Evolutionary conservation across 2,888 invertebrate genomes (phyloP), one percentile per base, ranked within the genome.

Genomic region (Caradrina kadenii): DNA sequence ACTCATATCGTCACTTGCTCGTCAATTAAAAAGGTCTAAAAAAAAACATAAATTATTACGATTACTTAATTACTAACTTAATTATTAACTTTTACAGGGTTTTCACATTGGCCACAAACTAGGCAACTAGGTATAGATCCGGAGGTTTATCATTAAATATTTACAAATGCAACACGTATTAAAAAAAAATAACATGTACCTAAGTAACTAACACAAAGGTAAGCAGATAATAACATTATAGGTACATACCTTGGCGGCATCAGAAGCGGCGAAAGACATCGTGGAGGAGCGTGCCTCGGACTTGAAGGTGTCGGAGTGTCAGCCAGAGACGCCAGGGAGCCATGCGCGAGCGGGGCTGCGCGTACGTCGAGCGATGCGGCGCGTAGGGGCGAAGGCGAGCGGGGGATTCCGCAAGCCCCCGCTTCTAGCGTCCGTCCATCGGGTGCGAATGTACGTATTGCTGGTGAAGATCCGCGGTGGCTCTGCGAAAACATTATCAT

Each of bases 401-500:
- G 93, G 0, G 96, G 96, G 94, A 97, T 39, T 94, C 97, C 81
- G 94, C 97, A 87, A 94, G 92, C 82, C 73, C 95, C 93, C 64
- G 94, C 96, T 76, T 96, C 96, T 1, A 96, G 88, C 2, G 97
- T 96, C 21, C 97, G 97, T 0, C 98, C 98, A 88, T 98, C 98
- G 0, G 98, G 98, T 22, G 98, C 98, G 86, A 97, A 98, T 0
- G 98, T 98, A 78, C 98, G 96, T 81, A 98, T 98, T 81, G 98
- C 98, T 0, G 98, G 98, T 0, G 98, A 98, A 0, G 98, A 98
- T 10, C 98, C 98, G 52, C 98, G 97, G 87, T 98, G 98, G 81
- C 97, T 97, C 96, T 97, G 92, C 15, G 48, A 42, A 0, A 45
- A 21, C 53, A 49, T 22, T 0, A 35, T 0, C 3, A 19, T 17